Percentiles rank a stretch among this genome's conserved stretches.
Evolutionary conservation across 1,140 invertebrate genomes (phyloP).

Genomic region (Melitaea cinxia): DNA sequence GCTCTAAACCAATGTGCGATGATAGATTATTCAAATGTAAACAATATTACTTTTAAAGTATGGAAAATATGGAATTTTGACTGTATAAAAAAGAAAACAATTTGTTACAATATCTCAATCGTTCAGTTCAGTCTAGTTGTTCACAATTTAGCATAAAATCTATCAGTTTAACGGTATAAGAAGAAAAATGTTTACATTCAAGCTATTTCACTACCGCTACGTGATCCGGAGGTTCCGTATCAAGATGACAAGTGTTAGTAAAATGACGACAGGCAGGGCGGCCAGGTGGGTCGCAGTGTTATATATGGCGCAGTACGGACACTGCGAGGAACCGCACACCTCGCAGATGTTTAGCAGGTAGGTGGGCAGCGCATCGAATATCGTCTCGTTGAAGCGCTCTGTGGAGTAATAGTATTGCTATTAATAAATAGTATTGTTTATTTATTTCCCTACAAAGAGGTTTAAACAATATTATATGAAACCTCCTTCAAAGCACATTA

Average conservation of each 20-base stretch:
- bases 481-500: too few species aligned
- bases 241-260: slow-evolving; percentile 44
- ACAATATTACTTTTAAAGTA: too few species aligned
- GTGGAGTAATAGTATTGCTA: slow-evolving; percentile 41
- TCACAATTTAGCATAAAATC: neutral
- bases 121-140: too few species aligned
- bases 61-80: too few species aligned
- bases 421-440: too few species aligned
- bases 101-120: too few species aligned
- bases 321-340: slow-evolving; percentile 98
- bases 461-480: too few species aligned
- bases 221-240: slow-evolving; percentile 11
- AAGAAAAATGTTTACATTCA: neutral
- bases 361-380: slow-evolving; percentile 94
- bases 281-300: slow-evolving; percentile 81
- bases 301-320: slow-evolving; percentile 97
- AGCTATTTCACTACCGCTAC: neutral
- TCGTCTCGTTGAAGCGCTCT: slow-evolving; percentile 97
- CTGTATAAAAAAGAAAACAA: too few species aligned
- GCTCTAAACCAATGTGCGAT: too few species aligned
- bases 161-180: neutral
- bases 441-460: too few species aligned
- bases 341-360: slow-evolving; percentile 97
- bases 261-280: slow-evolving; percentile 52
- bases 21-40: too few species aligned